These are phyloP conservation scores for Meiosimyza platycephala DNA, from an alignment of 2,888 invertebrate genomes.

Conservation along the genomic window DNA sequence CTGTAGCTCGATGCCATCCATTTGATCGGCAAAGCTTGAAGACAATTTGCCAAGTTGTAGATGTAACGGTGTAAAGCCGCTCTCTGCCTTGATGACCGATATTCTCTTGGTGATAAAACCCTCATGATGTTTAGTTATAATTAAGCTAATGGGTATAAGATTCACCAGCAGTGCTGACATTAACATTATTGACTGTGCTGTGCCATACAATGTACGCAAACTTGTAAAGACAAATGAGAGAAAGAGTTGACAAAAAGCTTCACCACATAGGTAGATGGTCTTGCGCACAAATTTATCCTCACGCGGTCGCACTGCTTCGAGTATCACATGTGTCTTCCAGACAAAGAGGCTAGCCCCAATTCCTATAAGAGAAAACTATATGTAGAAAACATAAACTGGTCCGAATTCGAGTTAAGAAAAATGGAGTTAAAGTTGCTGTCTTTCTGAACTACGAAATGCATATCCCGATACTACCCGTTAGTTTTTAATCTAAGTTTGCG, in stretches of 20 bases:
- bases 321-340: conserved; percentile 63
- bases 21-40: conserved; percentile 58
- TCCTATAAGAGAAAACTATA: conserved; percentile 55
- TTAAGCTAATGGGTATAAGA: conserved; percentile 63
- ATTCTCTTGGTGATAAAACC: conserved; percentile 63
- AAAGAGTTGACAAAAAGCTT: conserved; percentile 66
- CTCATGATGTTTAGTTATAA: conserved; percentile 64
- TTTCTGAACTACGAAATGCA: too few species aligned
- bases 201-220: conserved; percentile 64
- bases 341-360: conserved; percentile 63
- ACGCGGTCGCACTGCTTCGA: conserved; percentile 65
- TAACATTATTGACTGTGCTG: conserved; percentile 63
- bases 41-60: conserved; percentile 57
- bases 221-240: conserved; percentile 66
- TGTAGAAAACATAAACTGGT: background rate
- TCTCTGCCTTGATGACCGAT: conserved; percentile 62
- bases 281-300: conserved; percentile 66
- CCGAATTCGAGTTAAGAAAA: too few species aligned
- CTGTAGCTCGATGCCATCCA: conserved; percentile 63
- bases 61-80: conserved; percentile 55
- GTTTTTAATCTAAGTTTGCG: too few species aligned
- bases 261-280: conserved; percentile 64
- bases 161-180: conserved; percentile 65
- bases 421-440: too few species aligned
- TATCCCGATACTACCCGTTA: too few species aligned